These are phyloP conservation scores for Auanema sp. DNA, from an alignment of 2,888 invertebrate species.

Conservation along the genomic window DNA sequence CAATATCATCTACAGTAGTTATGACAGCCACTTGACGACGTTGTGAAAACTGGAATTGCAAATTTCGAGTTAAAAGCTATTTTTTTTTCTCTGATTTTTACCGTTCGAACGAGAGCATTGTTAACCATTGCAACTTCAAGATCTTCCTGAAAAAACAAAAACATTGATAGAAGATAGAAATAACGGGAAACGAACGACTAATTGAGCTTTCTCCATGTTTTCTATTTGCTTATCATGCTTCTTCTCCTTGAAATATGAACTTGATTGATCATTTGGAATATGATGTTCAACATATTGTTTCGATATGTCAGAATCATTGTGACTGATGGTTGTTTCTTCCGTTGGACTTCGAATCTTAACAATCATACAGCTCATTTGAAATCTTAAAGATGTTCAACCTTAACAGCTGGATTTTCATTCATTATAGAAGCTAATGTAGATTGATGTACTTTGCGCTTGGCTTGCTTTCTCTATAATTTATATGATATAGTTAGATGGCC, in stretches of 20 bases:
- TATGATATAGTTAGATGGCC: conserved; percentile 9
- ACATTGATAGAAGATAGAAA: background rate
- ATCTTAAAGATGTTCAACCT: background rate
- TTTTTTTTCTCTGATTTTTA: conserved; percentile 18
- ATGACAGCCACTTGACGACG: conserved; percentile 50
- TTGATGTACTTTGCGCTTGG: conserved; percentile 43
- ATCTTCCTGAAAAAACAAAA: conserved; percentile 42
- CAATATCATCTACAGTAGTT: conserved; percentile 47
- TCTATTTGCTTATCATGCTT: too few relatives aligned
- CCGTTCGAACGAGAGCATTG: conserved; percentile 55
- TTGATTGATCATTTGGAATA: background rate
- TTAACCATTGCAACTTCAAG: conserved; percentile 52
- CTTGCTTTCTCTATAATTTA: conserved; percentile 30
- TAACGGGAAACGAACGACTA: conserved; percentile 18
- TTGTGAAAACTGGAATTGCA: conserved; percentile 50
- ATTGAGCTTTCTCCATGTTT: conserved; percentile 35
- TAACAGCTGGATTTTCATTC: conserved; percentile 28
- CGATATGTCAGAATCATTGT: background rate
- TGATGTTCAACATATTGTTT: conserved; percentile 5
- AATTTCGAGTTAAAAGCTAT: too few relatives aligned
- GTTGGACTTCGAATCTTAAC: conserved; percentile 15
- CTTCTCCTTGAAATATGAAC: conserved; percentile 6
- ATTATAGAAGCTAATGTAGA: conserved; percentile 43
- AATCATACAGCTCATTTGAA: too few relatives aligned
- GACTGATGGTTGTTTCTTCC: conserved; percentile 18